Conservation (phyloP, 2,888 invertebrate genomes). For the Sminthurinus aureus region DNA sequence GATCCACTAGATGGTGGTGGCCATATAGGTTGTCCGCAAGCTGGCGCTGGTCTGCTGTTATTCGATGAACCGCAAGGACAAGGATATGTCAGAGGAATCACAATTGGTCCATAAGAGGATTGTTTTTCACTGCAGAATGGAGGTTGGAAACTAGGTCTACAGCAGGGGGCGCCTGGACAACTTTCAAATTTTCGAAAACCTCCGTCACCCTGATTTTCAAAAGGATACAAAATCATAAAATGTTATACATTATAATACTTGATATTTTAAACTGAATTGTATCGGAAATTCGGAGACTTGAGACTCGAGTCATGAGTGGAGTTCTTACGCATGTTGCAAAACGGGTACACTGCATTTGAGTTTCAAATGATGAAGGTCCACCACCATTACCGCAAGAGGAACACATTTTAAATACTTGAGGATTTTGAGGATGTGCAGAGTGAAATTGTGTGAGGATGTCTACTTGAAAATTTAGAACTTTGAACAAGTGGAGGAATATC, state of each 20-base stretch:
- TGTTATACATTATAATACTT: no score
- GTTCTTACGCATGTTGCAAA: no score
- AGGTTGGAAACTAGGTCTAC: slow-evolving; percentile 15
- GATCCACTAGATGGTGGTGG: neutral
- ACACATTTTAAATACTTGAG: neutral
- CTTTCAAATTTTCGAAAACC: neutral
- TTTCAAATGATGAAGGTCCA: neutral
- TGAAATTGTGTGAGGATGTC: neutral
- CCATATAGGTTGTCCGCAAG: slow-evolving; percentile 15
- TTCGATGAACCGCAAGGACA: slow-evolving; percentile 17
- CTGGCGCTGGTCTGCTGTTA: neutral
- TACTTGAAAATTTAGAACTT: slow-evolving; percentile 32
- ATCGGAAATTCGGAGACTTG: no score
- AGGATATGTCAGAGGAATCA: slow-evolving; percentile 29
- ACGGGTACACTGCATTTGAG: neutral
- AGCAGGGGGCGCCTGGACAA: slow-evolving; percentile 18
- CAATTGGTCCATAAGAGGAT: neutral
- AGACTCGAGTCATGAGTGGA: no score
- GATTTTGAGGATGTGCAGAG: no score
- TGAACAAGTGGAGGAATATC: neutral
- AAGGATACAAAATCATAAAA: no score
- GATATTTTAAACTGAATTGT: no score
- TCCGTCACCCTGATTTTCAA: neutral
- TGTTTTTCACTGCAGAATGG: neutral
- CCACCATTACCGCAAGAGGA: neutral